Percentiles rank a stretch among this genome's conserved stretches.
Evolutionary conservation across 1,140 invertebrate species (phyloP).

Genomic region (Tetramorium alpestre): DNA sequence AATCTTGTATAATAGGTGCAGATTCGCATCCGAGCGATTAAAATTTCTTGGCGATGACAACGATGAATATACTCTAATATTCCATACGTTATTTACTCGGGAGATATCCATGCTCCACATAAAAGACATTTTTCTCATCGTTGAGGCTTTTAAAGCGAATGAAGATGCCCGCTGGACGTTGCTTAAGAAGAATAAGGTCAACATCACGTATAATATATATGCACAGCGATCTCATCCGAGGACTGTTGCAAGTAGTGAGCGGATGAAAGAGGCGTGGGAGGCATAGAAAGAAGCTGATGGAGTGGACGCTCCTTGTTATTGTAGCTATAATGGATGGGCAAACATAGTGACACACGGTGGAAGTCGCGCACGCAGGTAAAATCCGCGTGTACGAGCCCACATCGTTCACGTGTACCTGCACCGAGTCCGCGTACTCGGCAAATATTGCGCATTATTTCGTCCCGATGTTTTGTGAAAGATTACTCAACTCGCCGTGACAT

Average conservation of each 20-base stretch:
- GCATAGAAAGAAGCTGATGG: conserved; percentile 67
- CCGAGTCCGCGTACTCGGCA: conserved; percentile 50
- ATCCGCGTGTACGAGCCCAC: not conserved
- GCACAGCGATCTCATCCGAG: conserved; percentile 49
- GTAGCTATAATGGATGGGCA: conserved; percentile 74
- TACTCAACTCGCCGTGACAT: conserved; percentile 48
- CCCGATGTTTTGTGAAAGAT: conserved; percentile 45
- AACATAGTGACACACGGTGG: conserved; percentile 70
- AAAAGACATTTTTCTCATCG: conserved; percentile 13
- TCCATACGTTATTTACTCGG: not conserved
- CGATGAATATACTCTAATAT: not conserved
- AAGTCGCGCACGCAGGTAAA: conserved; percentile 67
- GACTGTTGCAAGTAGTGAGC: conserved; percentile 65
- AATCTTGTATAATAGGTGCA: not conserved
- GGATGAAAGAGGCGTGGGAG: conserved; percentile 60
- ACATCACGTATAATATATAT: conserved; percentile 54
- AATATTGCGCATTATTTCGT: conserved; percentile 60
- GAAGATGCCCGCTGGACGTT: conserved; percentile 52
- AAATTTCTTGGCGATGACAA: not conserved
- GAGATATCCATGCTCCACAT: not conserved
- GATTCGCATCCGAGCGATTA: not conserved
- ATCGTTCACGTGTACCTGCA: conserved; percentile 40
- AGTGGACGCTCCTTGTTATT: conserved; percentile 72
- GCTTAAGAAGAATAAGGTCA: conserved; percentile 68
- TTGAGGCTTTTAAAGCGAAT: conserved; percentile 19